These are phyloP conservation scores for Tenebrio molitor DNA, from an alignment of 1,140 invertebrate species.

Conservation along the genomic window DNA sequence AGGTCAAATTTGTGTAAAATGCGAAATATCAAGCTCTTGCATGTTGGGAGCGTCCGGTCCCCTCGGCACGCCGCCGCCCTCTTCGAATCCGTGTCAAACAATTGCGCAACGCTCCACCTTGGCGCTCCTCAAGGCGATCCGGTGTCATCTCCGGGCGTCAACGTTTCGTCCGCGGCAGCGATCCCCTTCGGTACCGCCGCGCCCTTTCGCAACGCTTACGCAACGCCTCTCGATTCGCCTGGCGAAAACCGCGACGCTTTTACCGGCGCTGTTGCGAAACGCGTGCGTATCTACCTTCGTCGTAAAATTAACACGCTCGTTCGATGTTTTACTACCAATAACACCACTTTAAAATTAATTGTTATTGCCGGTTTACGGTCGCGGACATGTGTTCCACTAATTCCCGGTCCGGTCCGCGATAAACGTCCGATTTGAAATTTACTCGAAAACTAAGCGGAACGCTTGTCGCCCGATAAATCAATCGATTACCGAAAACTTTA, in stretches of 20 bases:
- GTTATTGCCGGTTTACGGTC: conserved; percentile 7
- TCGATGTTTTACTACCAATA: conserved; percentile 38
- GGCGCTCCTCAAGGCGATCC: conserved; percentile 41
- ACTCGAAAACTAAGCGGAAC: neutral
- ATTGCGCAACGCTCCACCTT: neutral
- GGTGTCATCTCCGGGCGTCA: conserved; percentile 46
- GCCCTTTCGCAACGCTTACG: conserved; percentile 26
- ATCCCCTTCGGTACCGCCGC: neutral
- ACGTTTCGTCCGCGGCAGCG: neutral
- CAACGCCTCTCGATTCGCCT: neutral
- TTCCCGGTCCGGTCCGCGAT: neutral
- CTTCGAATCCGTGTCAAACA: conserved; percentile 25
- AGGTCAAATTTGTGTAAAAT: too few species aligned
- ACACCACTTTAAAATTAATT: conserved; percentile 41
- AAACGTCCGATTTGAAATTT: neutral
- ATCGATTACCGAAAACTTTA: neutral
- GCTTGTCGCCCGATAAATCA: conserved; percentile 1
- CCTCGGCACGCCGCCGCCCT: conserved; percentile 13
- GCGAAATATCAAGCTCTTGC: neutral
- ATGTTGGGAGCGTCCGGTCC: neutral
- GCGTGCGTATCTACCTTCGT: conserved; percentile 5
- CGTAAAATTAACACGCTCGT: conserved; percentile 33
- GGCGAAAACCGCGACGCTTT: conserved; percentile 16
- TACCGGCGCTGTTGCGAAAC: conserved; percentile 37
- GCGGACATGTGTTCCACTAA: conserved; percentile 25